A percentile compares a stretch with the other conserved stretches of the same genome.
phyloP scores from a whole-genome alignment of 2,888 invertebrate genomes.

The Diarsia rubi region DNA sequence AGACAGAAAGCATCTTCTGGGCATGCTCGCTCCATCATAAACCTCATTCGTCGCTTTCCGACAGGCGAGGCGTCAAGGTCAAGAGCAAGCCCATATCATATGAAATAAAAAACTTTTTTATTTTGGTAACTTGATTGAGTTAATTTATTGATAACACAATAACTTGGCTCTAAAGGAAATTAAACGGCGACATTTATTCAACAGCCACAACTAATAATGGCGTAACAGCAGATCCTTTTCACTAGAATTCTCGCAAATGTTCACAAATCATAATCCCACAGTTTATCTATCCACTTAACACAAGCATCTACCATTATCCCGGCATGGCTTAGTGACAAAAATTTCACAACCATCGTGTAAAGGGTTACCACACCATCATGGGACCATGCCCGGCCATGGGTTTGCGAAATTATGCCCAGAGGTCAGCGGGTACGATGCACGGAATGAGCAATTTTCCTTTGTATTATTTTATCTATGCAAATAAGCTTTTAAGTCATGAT shows the following conservation, averaged over 20 bases:
- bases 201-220: neutral
- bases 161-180: too few species aligned
- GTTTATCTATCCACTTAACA: slow-evolving; percentile 44
- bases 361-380: slow-evolving; percentile 78
- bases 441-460: slow-evolving; percentile 76
- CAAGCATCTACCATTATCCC: slow-evolving; percentile 42
- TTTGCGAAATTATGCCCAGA: slow-evolving; percentile 78
- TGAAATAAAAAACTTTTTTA: too few species aligned
- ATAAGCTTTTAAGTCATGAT: slow-evolving; percentile 62
- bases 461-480: slow-evolving; percentile 76
- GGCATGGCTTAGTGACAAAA: slow-evolving; percentile 76
- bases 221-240: slow-evolving; percentile 24
- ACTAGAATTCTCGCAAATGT: slow-evolving; percentile 22
- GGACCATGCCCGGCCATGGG: slow-evolving; percentile 73
- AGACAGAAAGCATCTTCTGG: too few species aligned
- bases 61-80: too few species aligned
- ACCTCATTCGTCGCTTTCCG: too few species aligned
- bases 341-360: slow-evolving; percentile 71
- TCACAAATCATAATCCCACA: slow-evolving; percentile 44
- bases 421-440: slow-evolving; percentile 75
- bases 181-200: neutral
- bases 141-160: too few species aligned
- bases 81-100: too few species aligned
- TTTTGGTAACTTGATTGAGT: too few species aligned
- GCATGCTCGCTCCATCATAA: too few species aligned